Percentiles rank a stretch among this genome's conserved stretches.
phyloP scores from a whole-genome alignment of 2,797 vertebrate genomes.

The Amniataba percoides region DNA sequence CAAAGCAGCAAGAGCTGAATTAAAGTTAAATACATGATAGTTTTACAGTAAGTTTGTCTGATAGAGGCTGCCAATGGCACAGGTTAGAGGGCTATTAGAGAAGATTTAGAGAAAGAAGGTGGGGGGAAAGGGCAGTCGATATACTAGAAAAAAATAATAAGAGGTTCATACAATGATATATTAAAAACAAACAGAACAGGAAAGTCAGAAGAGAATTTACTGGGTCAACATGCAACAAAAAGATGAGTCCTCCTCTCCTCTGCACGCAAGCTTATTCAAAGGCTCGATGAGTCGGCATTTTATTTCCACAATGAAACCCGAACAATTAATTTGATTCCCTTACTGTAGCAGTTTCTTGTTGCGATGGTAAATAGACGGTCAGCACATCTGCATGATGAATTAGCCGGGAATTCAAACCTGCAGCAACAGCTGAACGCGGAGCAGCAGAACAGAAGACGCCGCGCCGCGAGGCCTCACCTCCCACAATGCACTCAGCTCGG shows the following conservation, averaged over 20 bases:
- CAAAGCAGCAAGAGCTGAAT: slow-evolving; percentile 46
- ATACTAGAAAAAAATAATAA: slow-evolving; percentile 44
- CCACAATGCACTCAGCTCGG: slow-evolving; percentile 41
- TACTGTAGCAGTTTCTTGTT: slow-evolving; percentile 66
- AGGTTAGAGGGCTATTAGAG: slow-evolving; percentile 33
- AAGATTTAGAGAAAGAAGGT: slow-evolving; percentile 25
- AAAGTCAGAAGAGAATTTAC: slow-evolving; percentile 70
- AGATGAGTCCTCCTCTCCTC: slow-evolving; percentile 82
- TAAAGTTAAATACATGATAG: slow-evolving; percentile 52
- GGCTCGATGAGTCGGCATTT: slow-evolving; percentile 67
- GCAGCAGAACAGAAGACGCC: slow-evolving; percentile 48
- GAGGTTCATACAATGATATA: slow-evolving; percentile 53
- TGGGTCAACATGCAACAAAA: slow-evolving; percentile 82
- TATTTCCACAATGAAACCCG: slow-evolving; percentile 67
- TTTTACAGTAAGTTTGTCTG: slow-evolving; percentile 46
- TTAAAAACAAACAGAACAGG: slow-evolving; percentile 59
- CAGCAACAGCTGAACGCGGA: slow-evolving; percentile 62
- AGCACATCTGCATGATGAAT: slow-evolving; percentile 80
- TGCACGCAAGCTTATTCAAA: slow-evolving; percentile 54
- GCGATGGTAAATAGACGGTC: slow-evolving; percentile 65
- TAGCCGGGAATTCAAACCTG: slow-evolving; percentile 69
- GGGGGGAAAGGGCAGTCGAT: slow-evolving; percentile 20
- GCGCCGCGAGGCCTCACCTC: slow-evolving; percentile 30
- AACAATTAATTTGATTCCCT: slow-evolving; percentile 78
- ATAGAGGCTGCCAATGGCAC: slow-evolving; percentile 43